Conservation (phyloP, 2,797 vertebrate species). For the Phaenicophaeus curvirostris region DNA sequence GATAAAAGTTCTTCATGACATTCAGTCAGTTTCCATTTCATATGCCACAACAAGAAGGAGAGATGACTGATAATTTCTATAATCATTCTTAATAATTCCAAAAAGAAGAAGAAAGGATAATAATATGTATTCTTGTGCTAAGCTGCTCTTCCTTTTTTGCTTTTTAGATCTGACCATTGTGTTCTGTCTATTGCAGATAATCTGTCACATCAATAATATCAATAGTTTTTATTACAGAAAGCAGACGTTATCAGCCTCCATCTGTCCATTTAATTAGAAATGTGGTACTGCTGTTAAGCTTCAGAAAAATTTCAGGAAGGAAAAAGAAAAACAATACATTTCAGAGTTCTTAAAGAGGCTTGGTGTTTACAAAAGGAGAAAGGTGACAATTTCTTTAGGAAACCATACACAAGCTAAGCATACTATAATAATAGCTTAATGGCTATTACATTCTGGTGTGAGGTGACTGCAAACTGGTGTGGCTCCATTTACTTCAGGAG, state of each 20-base stretch:
- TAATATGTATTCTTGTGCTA: conserved; percentile 9
- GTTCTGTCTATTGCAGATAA: conserved; percentile 71
- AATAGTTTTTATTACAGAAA: conserved; percentile 74
- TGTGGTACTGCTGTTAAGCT: conserved; percentile 31
- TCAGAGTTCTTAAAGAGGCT: conserved; percentile 13
- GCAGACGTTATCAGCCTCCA: conserved; percentile 67
- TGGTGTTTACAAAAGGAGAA: neutral
- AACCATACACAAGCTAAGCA: neutral
- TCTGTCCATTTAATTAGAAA: conserved; percentile 76
- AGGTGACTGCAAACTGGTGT: neutral
- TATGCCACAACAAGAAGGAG: conserved; percentile 23
- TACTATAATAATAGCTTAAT: neutral
- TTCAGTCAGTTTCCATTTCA: conserved; percentile 41
- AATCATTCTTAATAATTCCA: conserved; percentile 46
- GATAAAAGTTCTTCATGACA: neutral
- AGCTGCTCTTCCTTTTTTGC: neutral
- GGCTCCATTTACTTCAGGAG: neutral
- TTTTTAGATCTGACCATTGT: conserved; percentile 50
- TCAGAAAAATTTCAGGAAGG: conserved; percentile 26
- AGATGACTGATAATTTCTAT: conserved; percentile 63
- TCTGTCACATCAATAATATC: conserved; percentile 70
- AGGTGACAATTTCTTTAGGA: neutral
- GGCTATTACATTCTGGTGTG: neutral
- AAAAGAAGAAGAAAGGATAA: conserved; percentile 25
- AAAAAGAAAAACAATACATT: neutral